phyloP scores from a whole-genome alignment of 2,888 invertebrate genomes.

The Hemithea aestivaria region DNA sequence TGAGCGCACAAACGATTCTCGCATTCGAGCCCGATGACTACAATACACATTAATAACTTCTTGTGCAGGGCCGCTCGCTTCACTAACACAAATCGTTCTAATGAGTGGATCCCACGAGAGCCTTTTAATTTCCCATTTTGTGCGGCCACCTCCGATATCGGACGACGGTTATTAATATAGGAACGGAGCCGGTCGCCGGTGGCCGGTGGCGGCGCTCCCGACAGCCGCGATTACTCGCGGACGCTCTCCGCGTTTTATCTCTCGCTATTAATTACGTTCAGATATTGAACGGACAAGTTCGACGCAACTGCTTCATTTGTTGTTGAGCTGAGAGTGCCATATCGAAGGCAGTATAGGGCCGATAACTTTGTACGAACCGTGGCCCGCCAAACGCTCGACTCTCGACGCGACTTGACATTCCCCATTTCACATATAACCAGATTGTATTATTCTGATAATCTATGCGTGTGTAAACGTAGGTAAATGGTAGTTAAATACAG shows the following conservation, averaged over 20 bases:
- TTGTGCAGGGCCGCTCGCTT: constrained; percentile 62
- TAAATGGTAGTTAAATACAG: constrained; percentile 22
- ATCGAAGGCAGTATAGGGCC: constrained; percentile 61
- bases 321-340: constrained; percentile 65
- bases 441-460: constrained; percentile 1
- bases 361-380: constrained; percentile 70
- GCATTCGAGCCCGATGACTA: constrained; percentile 58
- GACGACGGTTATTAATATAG: constrained; percentile 72
- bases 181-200: constrained; percentile 52
- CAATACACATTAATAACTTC: constrained; percentile 67
- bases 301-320: constrained; percentile 79
- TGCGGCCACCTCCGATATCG: constrained; percentile 69
- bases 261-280: constrained; percentile 73
- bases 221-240: constrained; percentile 62
- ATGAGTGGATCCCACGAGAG: constrained; percentile 73
- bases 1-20: constrained; percentile 55
- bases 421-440: constrained; percentile 2
- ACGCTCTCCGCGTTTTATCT: constrained; percentile 67
- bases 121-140: constrained; percentile 77
- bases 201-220: constrained; percentile 64
- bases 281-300: constrained; percentile 75
- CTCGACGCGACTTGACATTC: constrained; percentile 3
- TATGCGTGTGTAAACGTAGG: constrained; percentile 35
- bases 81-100: constrained; percentile 69
- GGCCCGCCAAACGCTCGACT: constrained; percentile 27